Evolutionary conservation across 2,888 invertebrate species (phyloP).

Genomic region (Sinodicranocentrus sp.): DNA sequence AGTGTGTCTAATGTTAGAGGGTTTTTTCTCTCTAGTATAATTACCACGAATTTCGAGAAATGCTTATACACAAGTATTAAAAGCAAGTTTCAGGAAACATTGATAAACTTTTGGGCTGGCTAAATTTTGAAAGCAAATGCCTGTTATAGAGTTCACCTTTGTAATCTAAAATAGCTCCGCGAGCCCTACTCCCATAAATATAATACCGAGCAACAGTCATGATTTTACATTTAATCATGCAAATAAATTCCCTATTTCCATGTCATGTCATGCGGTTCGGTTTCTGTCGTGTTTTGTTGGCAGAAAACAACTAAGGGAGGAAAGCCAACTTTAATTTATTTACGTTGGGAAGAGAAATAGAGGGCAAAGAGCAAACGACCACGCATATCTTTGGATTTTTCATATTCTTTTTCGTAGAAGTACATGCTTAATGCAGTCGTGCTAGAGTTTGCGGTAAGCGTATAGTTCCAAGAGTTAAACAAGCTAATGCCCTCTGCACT

Average conservation of each 20-base stretch:
- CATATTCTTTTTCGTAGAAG: neutral
- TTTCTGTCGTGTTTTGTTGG: conserved; percentile 19
- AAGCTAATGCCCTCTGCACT: neutral
- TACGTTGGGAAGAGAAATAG: too few species aligned
- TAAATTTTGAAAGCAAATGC: neutral
- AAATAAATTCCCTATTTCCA: conserved; percentile 39
- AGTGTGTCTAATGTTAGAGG: neutral
- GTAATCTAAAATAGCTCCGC: too few species aligned
- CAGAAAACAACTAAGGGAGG: conserved; percentile 5
- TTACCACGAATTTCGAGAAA: conserved; percentile 6
- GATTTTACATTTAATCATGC: conserved; percentile 46
- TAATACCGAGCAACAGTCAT: neutral
- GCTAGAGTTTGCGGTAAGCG: neutral
- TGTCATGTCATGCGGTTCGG: conserved; percentile 44
- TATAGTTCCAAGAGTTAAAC: neutral
- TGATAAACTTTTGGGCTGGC: conserved; percentile 37
- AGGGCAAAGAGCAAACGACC: neutral
- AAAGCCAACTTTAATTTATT: conserved; percentile 37
- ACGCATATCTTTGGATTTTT: neutral
- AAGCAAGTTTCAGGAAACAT: conserved; percentile 25
- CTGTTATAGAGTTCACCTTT: neutral
- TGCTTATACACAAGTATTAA: conserved; percentile 23
- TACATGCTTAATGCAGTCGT: neutral
- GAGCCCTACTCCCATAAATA: neutral
- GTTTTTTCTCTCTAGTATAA: conserved; percentile 20